Evolutionary conservation across 2,888 invertebrate species (phyloP), one percentile per base, ranked within the genome.

Genomic region (Chymomyza caudatula): DNA sequence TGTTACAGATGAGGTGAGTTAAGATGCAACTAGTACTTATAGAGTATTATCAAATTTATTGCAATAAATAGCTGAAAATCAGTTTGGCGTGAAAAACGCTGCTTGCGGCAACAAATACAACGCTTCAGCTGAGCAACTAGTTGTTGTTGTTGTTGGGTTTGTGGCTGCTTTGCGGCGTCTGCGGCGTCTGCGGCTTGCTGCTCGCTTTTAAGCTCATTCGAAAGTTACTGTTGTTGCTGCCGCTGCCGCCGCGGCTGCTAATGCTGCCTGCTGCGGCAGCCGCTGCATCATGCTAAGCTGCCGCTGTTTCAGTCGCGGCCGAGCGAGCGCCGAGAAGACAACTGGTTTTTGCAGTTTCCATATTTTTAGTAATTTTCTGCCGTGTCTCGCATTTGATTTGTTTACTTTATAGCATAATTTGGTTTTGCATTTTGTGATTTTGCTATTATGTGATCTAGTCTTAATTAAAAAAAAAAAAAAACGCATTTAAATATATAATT

Each of bases 1-100:
- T 88, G 95, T 96, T 85, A 95, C 96, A 58, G 96, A 97, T 90
- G 94, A 96, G 92, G 97, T 96, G 86, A 93, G 93, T 91, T 65
- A 4, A 23, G 37, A 42, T 22, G 0, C 47, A 15, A 20, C 3
- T 53, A 23, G 4, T 4, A 29, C 11, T 11, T 37, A 13, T 37
- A 37, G 29, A 37, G 29, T 37, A 37, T 11, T 37, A 37, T 19
- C 13, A 13, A 47, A 17, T 19, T 2, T n/a, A 74, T 84, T 71
- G 82, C 68, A 75, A 82, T 78, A 65, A 82, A 81, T 86, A 86
- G 71, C 77, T 86, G 61, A 78, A 85, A 86, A 82, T 79, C 86
- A 81, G 86, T 86, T 85, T 68, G 83, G 79, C 85, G 86, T 81
- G 79, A 84, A 78, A 74, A 76, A 69, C 68, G 23, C 43, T 15